Evolutionary conservation across 2,888 invertebrate genomes (phyloP).

Genomic region (Cordilura impudica): DNA sequence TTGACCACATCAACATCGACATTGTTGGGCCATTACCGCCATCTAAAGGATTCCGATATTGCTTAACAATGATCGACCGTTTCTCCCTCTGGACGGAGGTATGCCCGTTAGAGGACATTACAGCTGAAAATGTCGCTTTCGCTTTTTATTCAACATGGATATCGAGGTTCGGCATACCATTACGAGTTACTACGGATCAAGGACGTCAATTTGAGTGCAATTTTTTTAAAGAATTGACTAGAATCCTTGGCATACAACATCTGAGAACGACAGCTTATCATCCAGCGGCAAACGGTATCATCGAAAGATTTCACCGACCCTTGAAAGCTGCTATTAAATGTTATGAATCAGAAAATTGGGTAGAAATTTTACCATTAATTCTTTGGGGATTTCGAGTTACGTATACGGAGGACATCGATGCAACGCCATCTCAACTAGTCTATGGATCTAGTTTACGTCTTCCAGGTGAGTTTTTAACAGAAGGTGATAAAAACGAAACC

Average conservation of each 20-base stretch:
- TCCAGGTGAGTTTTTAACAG: not conserved
- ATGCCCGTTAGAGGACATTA: slow-evolving; percentile 52
- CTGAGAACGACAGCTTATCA: too few species aligned
- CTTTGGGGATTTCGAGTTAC: too few species aligned
- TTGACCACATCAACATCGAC: too few species aligned
- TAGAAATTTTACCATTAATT: too few species aligned
- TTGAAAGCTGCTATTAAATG: slow-evolving; percentile 32
- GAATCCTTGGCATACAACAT: slow-evolving; percentile 51
- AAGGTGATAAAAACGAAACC: not conserved
- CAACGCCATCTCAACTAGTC: too few species aligned
- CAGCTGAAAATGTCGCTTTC: not conserved
- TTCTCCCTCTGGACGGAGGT: slow-evolving; percentile 66
- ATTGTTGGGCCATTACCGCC: too few species aligned
- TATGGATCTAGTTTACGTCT: slow-evolving; percentile 18
- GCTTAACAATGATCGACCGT: too few species aligned
- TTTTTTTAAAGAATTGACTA: slow-evolving; percentile 65
- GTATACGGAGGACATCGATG: too few species aligned
- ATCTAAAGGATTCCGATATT: too few species aligned
- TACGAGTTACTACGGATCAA: slow-evolving; percentile 39
- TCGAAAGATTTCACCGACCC: slow-evolving; percentile 43
- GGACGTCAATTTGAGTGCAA: slow-evolving; percentile 43
- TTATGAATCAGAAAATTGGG: too few species aligned
- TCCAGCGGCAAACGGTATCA: slow-evolving; percentile 44
- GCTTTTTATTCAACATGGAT: slow-evolving; percentile 33
- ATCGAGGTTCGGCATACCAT: slow-evolving; percentile 44